A percentile compares a stretch with the other conserved stretches of the same genome.
Conservation (phyloP, 2,888 invertebrate species). For the Morpho helenor region DNA sequence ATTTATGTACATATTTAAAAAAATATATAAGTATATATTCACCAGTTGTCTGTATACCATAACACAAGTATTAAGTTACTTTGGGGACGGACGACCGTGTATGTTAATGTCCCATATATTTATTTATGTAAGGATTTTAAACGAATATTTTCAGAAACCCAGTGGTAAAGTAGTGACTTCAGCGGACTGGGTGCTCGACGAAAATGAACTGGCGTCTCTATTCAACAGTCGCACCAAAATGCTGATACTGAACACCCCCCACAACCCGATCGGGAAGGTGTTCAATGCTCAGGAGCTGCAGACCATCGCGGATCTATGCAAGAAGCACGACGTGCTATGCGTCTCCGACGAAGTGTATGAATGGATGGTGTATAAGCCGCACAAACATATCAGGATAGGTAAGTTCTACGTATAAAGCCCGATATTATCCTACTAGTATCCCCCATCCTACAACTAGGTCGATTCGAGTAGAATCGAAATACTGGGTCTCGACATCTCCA, state of each 20-base stretch:
- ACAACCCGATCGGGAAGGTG: slow-evolving; percentile 97
- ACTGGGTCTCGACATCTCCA: no score
- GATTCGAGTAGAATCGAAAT: no score
- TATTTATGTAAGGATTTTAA: no score
- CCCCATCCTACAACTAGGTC: no score
- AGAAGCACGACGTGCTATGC: slow-evolving; percentile 94
- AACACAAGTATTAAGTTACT: no score
- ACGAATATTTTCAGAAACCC: slow-evolving; percentile 48
- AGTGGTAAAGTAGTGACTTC: slow-evolving; percentile 79
- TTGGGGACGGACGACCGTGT: no score
- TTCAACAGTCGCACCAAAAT: slow-evolving; percentile 95
- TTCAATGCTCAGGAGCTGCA: slow-evolving; percentile 84
- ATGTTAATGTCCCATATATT: no score
- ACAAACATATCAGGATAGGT: slow-evolving; percentile 95
- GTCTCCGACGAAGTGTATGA: slow-evolving; percentile 99
- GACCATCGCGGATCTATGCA: slow-evolving; percentile 91
- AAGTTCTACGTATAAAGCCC: slow-evolving; percentile 12
- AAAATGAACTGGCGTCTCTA: slow-evolving; percentile 85
- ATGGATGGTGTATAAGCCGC: slow-evolving; percentile 93
- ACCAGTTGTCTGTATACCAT: no score
- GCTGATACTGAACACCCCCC: slow-evolving; percentile 97
- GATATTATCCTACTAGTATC: no score
- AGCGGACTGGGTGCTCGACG: slow-evolving; percentile 94
- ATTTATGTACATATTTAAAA: no score
- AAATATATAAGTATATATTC: no score